Conservation (phyloP, 2,797 vertebrate species). For the Netta rufina region DNA sequence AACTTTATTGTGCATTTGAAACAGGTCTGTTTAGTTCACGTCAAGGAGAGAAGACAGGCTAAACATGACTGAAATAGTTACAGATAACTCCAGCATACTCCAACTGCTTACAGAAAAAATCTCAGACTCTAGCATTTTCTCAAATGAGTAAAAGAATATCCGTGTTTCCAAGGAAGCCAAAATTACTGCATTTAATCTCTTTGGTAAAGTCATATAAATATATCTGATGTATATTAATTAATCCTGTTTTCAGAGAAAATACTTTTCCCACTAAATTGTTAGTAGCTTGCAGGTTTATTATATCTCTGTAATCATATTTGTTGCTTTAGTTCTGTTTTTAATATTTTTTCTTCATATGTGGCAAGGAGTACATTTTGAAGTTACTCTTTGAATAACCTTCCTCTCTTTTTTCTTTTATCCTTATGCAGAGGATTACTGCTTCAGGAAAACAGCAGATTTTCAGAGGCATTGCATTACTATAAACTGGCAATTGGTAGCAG, state of each 20-base stretch:
- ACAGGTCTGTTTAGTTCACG: neutral
- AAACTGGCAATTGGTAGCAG: conserved; percentile 97
- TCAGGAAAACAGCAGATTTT: conserved; percentile 97
- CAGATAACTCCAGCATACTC: neutral
- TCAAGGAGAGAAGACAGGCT: neutral
- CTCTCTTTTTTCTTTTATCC: conserved; percentile 15
- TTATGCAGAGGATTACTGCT: conserved; percentile 91
- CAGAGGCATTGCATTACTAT: conserved; percentile 97
- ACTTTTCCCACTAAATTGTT: neutral
- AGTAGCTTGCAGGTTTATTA: neutral
- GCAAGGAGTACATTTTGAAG: neutral
- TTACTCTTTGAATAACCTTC: neutral
- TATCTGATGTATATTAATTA: neutral
- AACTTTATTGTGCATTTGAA: neutral
- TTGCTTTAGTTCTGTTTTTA: neutral
- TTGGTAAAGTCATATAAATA: neutral
- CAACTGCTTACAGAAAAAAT: neutral
- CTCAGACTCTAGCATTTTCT: neutral
- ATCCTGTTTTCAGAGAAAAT: neutral
- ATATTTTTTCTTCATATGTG: neutral
- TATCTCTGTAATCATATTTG: neutral
- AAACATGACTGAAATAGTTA: neutral
- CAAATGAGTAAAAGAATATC: neutral
- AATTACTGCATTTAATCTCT: neutral
- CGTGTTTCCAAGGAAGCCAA: neutral